Evolutionary conservation across 1,140 invertebrate species (phyloP).

Genomic region (Drosophila punjabiensis): DNA sequence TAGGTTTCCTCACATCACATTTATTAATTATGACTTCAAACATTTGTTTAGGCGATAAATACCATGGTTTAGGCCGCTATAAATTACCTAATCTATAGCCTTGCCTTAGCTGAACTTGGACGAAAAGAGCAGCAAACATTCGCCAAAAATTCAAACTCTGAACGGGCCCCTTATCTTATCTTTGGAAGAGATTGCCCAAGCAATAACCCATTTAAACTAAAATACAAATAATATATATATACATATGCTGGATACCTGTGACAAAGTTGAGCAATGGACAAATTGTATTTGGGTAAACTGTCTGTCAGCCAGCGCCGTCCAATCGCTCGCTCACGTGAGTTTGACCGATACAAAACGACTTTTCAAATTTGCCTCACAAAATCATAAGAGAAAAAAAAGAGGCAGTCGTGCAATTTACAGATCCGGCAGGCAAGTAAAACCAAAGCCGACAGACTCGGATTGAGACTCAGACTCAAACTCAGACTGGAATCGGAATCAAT

Average conservation of each 20-base stretch:
- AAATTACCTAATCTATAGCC: conserved; percentile 26
- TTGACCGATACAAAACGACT: conserved; percentile 60
- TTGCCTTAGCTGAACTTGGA: not conserved
- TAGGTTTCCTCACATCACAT: too few species aligned
- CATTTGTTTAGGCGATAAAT: conserved; percentile 10
- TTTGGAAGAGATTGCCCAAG: conserved; percentile 17
- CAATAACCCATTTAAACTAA: conserved; percentile 20
- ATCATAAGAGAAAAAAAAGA: conserved; percentile 11
- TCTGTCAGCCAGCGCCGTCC: conserved; percentile 55
- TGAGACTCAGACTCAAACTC: conserved; percentile 7
- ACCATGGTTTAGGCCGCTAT: not conserved
- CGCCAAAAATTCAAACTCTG: conserved; percentile 13
- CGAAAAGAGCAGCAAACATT: conserved; percentile 15
- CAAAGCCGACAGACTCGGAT: conserved; percentile 25
- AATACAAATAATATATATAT: conserved; percentile 3
- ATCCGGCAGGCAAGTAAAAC: conserved; percentile 36
- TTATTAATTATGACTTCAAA: conserved; percentile 15
- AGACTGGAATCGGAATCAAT: conserved; percentile 56
- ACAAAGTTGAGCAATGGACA: conserved; percentile 54
- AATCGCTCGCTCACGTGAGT: conserved; percentile 70
- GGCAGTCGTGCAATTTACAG: conserved; percentile 52
- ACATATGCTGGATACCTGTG: not conserved
- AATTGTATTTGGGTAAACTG: conserved; percentile 68
- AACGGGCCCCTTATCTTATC: conserved; percentile 44
- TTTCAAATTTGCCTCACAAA: conserved; percentile 62